Evolutionary conservation across 2,888 invertebrate species (phyloP), one percentile per base, ranked within the genome.

Genomic region (Trichopria drosophilae): DNA sequence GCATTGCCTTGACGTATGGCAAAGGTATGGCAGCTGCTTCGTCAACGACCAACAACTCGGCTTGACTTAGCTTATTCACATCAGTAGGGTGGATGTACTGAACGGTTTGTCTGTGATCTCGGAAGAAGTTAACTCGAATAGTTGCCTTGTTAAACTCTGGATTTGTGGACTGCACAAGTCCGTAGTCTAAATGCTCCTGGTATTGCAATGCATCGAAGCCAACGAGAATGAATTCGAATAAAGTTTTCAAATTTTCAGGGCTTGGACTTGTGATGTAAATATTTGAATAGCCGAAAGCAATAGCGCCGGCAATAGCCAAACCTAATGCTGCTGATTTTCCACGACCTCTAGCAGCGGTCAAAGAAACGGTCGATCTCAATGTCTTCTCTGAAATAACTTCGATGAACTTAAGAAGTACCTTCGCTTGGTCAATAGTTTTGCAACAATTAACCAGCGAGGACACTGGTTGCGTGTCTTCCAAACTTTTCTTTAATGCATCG

Each of bases 11-110:
- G 1, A 99, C 96, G 64, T 91, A 84, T 0, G 92, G 90, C 50
- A 99, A 78, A 0, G 99, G 99, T 61, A 99, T 99, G 6, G 99
- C 99, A 0, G 99, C 99, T 2, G 99, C 99, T 77, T 99, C 99
- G 76, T 99, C 99, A 49, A 99, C 96, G 0, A 99, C 85, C 23
- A 99, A 81, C 29, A 99, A 76, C 76, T 99, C 98, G 0, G 97
- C 96, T 57, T 96, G 95, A 6, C 91, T 86, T 23, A 99, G 79
- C 54, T 92, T 85, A 12, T 49, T 57, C 36, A 88, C 86, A 76
- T 98, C 96, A 31, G 87, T 87, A 0, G 99, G 97, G 54, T 93
- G 88, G 69, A 99, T 95, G 76, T 99, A 99, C 87, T 97, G 76
- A 58, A 97, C 88, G 15, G 94, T 95, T 79, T 97, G 97, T 23